Evolutionary conservation across 2,888 invertebrate genomes (phyloP).

Genomic region (Eledona agricola): DNA sequence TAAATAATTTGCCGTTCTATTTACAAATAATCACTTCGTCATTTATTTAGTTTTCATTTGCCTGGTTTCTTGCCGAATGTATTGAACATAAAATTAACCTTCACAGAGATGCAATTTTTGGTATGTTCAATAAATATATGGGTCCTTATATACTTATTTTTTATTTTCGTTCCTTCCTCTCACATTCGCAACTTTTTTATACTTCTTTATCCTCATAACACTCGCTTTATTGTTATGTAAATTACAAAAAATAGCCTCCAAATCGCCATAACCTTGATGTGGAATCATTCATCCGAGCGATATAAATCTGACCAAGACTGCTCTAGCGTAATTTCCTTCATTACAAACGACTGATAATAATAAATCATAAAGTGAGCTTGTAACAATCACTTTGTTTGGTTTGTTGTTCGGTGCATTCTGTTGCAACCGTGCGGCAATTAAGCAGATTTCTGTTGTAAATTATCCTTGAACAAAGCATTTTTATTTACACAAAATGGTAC

Average conservation of each 20-base stretch:
- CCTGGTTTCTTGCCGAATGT: no score
- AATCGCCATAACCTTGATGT: conserved; percentile 15
- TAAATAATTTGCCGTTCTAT: no score
- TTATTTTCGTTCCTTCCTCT: no score
- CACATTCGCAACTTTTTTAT: no score
- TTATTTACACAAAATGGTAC: conserved; percentile 25
- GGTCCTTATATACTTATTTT: no score
- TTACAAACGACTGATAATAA: conserved; percentile 21
- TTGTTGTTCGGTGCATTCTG: conserved; percentile 17
- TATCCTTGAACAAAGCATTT: conserved; percentile 19
- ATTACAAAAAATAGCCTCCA: background rate
- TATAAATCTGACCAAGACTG: conserved; percentile 8
- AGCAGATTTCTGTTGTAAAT: conserved; percentile 16
- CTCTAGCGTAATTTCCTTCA: conserved; percentile 21
- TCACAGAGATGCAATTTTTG: no score
- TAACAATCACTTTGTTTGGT: conserved; percentile 15
- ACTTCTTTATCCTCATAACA: no score
- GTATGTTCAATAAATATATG: no score
- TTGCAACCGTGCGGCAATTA: conserved; percentile 31
- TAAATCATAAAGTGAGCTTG: conserved; percentile 21
- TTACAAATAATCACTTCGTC: no score
- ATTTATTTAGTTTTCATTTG: no score
- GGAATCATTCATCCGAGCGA: conserved; percentile 13
- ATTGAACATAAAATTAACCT: no score
- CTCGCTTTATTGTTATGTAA: no score